phyloP scores from a whole-genome alignment of 2,797 vertebrate species.

The Poeciliopsis paucimaculata region DNA sequence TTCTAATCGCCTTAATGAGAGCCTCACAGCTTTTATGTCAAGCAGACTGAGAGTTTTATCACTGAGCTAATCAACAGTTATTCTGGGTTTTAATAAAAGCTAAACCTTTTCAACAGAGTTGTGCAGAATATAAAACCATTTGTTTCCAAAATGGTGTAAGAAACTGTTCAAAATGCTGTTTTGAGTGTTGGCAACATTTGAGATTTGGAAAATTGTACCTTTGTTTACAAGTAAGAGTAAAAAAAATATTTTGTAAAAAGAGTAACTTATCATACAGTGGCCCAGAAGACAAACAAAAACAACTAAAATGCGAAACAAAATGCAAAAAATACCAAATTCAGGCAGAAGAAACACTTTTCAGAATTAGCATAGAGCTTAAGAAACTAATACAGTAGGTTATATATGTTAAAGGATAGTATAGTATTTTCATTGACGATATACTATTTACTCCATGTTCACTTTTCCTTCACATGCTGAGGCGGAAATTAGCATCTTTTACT shows the following conservation, averaged over 20 bases:
- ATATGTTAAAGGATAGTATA: too few species aligned
- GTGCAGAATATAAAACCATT: not conserved
- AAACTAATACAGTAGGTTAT: not conserved
- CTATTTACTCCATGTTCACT: too few species aligned
- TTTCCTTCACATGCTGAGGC: too few species aligned
- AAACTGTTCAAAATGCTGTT: not conserved
- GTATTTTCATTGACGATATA: too few species aligned
- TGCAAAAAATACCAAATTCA: not conserved
- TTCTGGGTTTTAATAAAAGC: not conserved
- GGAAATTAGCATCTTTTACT: not conserved
- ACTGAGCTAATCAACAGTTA: not conserved
- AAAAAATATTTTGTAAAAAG: too few species aligned
- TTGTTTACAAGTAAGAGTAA: not conserved
- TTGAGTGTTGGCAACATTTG: not conserved
- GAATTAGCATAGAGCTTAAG: not conserved
- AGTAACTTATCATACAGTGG: too few species aligned
- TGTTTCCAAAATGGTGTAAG: not conserved
- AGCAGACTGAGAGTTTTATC: not conserved
- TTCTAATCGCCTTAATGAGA: constrained; percentile 44
- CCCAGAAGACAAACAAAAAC: too few species aligned
- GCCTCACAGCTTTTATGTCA: constrained; percentile 20
- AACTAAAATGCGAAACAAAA: not conserved
- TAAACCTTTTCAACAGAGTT: not conserved
- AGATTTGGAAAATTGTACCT: not conserved
- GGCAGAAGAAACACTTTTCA: not conserved